A percentile compares a stretch with the other conserved stretches of the same genome.
Evolutionary conservation across 2,888 invertebrate species (phyloP).

Genomic region (Pegoplata infirma): DNA sequence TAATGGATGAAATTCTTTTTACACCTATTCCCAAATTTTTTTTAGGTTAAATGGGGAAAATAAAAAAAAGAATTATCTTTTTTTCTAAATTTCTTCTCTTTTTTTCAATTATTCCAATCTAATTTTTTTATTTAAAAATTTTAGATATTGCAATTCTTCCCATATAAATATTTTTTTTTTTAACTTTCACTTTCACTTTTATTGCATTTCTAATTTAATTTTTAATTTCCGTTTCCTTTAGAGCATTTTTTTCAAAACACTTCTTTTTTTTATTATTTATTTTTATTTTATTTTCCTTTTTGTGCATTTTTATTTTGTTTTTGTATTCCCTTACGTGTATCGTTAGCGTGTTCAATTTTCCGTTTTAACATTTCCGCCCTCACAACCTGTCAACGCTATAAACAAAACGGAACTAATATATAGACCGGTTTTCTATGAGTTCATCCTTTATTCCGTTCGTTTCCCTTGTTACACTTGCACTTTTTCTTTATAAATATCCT

Average conservation of each 20-base stretch:
- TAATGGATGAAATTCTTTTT: no score
- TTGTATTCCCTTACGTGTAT: conserved; percentile 29
- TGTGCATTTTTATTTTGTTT: background rate
- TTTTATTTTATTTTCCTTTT: background rate
- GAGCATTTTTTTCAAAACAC: no score
- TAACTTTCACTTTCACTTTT: background rate
- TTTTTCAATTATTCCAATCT: background rate
- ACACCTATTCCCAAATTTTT: no score
- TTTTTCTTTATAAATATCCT: conserved; percentile 13
- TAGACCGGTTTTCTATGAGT: conserved; percentile 48
- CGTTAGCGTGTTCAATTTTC: no score
- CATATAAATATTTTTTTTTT: no score
- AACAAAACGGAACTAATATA: conserved; percentile 63
- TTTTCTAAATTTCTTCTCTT: no score
- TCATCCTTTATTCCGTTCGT: background rate
- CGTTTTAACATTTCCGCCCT: conserved; percentile 38
- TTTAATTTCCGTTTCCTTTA: conserved; percentile 41
- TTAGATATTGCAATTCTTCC: no score
- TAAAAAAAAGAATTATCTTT: no score
- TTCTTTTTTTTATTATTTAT: no score
- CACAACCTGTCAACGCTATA: conserved; percentile 59
- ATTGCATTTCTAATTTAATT: background rate
- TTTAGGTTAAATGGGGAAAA: no score
- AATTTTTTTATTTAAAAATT: no score
- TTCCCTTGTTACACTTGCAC: conserved; percentile 22